A percentile compares a stretch with the other conserved stretches of the same genome.
These are phyloP conservation scores for Limulus polyphemus DNA, from an alignment of 2,888 invertebrate species.

Conservation along the genomic window DNA sequence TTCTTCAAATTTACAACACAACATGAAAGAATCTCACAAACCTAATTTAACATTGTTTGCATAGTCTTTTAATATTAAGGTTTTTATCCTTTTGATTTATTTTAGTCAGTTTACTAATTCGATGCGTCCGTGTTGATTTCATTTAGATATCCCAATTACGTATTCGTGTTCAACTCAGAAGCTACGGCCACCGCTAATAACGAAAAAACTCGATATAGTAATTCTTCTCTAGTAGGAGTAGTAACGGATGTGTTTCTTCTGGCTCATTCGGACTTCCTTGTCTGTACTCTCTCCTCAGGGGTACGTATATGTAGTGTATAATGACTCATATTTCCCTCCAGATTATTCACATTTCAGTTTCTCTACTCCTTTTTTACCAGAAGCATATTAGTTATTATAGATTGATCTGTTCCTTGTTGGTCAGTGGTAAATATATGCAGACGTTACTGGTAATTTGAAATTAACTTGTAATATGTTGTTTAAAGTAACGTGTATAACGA, in stretches of 20 bases:
- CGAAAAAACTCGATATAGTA: slow-evolving; percentile 12
- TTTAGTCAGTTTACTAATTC: not conserved
- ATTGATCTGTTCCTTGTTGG: too few species aligned
- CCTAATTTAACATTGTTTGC: not conserved
- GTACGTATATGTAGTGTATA: slow-evolving; percentile 6
- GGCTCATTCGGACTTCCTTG: slow-evolving; percentile 13
- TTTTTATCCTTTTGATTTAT: not conserved
- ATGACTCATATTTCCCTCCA: not conserved
- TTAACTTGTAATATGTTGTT: too few species aligned
- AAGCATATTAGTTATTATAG: too few species aligned
- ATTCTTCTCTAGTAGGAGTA: slow-evolving; percentile 8
- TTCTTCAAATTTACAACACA: too few species aligned
- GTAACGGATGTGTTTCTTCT: slow-evolving; percentile 12
- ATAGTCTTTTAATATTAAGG: not conserved
- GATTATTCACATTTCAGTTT: not conserved
- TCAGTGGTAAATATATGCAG: too few species aligned
- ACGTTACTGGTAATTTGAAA: too few species aligned
- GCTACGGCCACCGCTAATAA: slow-evolving; percentile 12
- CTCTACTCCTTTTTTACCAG: too few species aligned
- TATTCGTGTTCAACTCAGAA: slow-evolving; percentile 9
- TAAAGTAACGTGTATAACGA: too few species aligned
- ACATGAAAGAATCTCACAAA: too few species aligned
- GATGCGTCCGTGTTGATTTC: not conserved
- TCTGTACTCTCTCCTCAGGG: slow-evolving; percentile 19
- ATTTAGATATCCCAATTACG: slow-evolving; percentile 10